Evolutionary conservation across 1,140 invertebrate species (phyloP).

Genomic region (Oncopodura yosiiana): DNA sequence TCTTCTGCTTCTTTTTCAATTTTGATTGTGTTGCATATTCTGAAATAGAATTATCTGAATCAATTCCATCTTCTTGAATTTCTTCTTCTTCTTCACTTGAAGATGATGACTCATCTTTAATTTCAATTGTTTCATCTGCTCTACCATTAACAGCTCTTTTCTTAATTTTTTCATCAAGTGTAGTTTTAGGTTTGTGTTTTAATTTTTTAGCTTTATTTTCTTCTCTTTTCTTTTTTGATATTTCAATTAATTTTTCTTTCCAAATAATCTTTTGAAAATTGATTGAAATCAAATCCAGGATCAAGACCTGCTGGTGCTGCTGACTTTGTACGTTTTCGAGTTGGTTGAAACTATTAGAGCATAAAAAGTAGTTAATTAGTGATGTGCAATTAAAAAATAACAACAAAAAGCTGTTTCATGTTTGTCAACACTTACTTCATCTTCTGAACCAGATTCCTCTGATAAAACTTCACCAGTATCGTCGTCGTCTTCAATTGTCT

Average conservation of each 20-base stretch:
- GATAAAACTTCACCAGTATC: conserved; percentile 24
- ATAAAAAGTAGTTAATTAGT: conserved; percentile 1
- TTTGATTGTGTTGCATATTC: conserved; percentile 3
- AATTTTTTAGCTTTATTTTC: no score
- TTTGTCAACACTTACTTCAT: conserved; percentile 20
- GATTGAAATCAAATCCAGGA: conserved; percentile 23
- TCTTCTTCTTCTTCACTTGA: conserved; percentile 9
- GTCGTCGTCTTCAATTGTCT: conserved; percentile 30
- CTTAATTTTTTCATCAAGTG: conserved; percentile 36
- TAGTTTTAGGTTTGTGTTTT: no score
- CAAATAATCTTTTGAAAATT: conserved; percentile 23
- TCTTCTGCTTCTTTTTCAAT: conserved; percentile 39
- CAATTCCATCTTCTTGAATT: conserved; percentile 20
- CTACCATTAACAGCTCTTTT: conserved; percentile 13
- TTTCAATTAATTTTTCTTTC: conserved; percentile 7
- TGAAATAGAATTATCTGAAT: conserved; percentile 29
- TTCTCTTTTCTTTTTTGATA: conserved; percentile 3
- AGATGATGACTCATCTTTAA: conserved; percentile 7
- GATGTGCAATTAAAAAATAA: background rate
- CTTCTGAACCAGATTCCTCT: conserved; percentile 30
- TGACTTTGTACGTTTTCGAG: conserved; percentile 22
- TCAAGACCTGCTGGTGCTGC: conserved; percentile 17
- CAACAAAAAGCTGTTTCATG: background rate
- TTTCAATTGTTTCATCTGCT: conserved; percentile 8
- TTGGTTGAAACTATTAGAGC: conserved; percentile 28